Evolutionary conservation across 2,113 vertebrate genomes (phyloP), one percentile per base, ranked within the genome.

Genomic region (Pollimyrus isidori): DNA sequence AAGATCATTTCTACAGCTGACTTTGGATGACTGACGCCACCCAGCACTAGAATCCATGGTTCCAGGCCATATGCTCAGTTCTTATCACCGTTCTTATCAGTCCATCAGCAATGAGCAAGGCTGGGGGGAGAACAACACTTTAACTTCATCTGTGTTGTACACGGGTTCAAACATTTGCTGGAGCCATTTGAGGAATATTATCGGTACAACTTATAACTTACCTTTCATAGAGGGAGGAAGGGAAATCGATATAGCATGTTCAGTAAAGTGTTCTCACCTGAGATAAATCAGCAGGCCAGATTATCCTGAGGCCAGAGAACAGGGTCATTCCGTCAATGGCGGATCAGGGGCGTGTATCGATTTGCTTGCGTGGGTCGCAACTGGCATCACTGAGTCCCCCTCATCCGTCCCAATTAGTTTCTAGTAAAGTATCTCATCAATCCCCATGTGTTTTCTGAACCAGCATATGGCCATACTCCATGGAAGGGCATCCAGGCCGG

Each of bases 331-430:
- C 92, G 95, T 95, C 93, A 94, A 94, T 94, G 90, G 90, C 92
- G 94, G 95, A 95, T 94, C 92, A 94, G 91, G 92, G 93, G 91
- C 93, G 86, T 42, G 73, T 93, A 95, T 96, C 88, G 95, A 95
- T 95, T 92, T 46, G 19, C 26, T 48, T 90, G 90, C 90, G 46
- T 90, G 92, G 91, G 91, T 88, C 91, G 92, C 93, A 94, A 93
- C 93, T 93, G 93, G 93, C 93, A 91, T 91, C 86, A 91, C 88
- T 91, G 91, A 92, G 91, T 90, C 91, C 91, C 92, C 89, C 86
- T 50, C 91, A 91, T 91, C 93, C 92, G 89, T 90, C 88, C 90
- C 87, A 83, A 90, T 91, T 92, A 89, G 85, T 91, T 80, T 91
- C 84, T 76, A 88, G 76, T 52, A 50, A 46, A 52, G 26, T 49